phyloP scores from a whole-genome alignment of 1,140 invertebrate species.

The Scaptomyza pallida region DNA sequence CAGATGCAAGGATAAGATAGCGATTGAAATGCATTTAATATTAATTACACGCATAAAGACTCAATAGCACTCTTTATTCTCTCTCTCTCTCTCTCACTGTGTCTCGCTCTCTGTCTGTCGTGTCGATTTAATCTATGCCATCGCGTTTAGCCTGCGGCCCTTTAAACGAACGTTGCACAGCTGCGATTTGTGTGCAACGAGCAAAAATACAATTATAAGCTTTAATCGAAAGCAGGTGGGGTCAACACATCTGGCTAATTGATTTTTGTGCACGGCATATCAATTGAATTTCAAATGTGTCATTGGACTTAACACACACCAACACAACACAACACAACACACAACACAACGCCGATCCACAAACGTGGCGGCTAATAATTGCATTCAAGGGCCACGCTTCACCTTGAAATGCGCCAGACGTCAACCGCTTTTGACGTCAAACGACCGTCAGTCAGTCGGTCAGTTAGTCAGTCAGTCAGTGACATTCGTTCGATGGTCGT shows the following conservation, averaged over 20 bases:
- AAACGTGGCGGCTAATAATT: background rate
- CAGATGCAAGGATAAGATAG: background rate
- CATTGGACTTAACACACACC: background rate
- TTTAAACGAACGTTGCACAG: no score
- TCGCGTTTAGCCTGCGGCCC: no score
- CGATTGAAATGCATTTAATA: background rate
- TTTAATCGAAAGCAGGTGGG: background rate
- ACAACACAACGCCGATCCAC: no score
- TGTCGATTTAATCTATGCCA: no score
- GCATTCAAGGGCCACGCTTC: conserved; percentile 1
- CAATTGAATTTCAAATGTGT: conserved; percentile 16
- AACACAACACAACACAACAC: no score
- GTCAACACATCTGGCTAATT: conserved; percentile 2
- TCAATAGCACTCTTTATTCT: background rate
- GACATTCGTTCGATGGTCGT: no score
- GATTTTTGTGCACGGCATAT: conserved; percentile 6
- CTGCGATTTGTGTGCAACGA: no score
- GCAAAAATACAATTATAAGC: conserved; percentile 1
- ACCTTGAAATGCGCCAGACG: conserved; percentile 6
- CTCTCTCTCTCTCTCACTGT: no score
- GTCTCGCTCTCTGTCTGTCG: no score
- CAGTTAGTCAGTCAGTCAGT: no score
- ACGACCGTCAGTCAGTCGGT: background rate
- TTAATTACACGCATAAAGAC: background rate
- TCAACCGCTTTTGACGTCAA: conserved; percentile 9